Percentiles rank a stretch among this genome's conserved stretches.
phyloP scores from a whole-genome alignment of 2,113 vertebrate species.

The Thermophis baileyi region DNA sequence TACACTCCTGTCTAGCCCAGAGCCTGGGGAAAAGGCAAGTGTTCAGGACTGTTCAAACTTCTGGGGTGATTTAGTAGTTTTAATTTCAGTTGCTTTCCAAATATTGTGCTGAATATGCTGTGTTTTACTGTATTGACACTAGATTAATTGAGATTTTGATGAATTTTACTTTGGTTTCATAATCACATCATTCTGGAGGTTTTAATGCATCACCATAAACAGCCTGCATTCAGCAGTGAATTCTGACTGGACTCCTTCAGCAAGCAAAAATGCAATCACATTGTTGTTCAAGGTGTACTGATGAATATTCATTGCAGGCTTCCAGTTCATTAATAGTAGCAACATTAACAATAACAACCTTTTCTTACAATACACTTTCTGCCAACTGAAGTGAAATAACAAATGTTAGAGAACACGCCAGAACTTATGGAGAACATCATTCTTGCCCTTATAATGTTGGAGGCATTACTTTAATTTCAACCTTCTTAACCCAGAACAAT shows the following conservation, averaged over 20 bases:
- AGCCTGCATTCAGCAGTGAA: neutral
- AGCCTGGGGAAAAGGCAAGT: neutral
- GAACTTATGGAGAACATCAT: neutral
- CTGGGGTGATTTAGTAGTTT: neutral
- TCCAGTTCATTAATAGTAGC: neutral
- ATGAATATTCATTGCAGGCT: neutral
- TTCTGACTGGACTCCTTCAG: neutral
- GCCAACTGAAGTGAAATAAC: neutral
- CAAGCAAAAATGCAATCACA: neutral
- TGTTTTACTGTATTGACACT: rapidly evolving
- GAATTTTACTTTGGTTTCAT: neutral
- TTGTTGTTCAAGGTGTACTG: neutral
- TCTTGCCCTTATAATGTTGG: neutral
- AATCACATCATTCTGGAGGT: neutral
- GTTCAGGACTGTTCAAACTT: neutral
- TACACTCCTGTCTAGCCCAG: neutral
- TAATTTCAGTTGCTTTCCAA: neutral
- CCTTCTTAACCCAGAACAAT: neutral
- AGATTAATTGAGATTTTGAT: neutral
- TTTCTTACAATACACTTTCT: neutral
- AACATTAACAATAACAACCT: neutral
- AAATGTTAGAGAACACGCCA: neutral
- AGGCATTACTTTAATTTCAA: neutral
- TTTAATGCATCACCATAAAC: neutral
- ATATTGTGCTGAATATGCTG: neutral